These are phyloP conservation scores for Drosophila macrothrix DNA, from an alignment of 2,888 invertebrate species.

Conservation along the genomic window DNA sequence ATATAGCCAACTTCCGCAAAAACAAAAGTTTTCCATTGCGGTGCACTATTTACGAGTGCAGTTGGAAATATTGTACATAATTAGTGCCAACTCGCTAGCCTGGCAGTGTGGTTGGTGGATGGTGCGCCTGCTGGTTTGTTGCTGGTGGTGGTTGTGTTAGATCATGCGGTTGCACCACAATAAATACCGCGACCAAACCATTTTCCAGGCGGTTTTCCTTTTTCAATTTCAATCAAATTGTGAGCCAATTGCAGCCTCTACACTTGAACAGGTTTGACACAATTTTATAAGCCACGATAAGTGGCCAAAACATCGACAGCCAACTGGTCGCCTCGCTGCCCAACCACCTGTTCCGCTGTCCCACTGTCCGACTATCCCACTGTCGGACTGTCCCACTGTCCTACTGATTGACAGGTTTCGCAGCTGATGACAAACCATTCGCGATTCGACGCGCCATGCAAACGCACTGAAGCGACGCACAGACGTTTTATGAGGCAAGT, in stretches of 20 bases:
- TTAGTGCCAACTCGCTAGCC: slow-evolving; percentile 10
- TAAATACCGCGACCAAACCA: slow-evolving; percentile 53
- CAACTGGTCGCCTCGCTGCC: slow-evolving; percentile 6
- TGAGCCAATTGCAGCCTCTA: slow-evolving; percentile 37
- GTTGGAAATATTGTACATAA: slow-evolving; percentile 23
- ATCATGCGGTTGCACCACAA: slow-evolving; percentile 60
- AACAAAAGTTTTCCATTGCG: slow-evolving; percentile 40
- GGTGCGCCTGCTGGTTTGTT: background rate
- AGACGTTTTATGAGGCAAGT: slow-evolving; percentile 41
- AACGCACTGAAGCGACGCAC: slow-evolving; percentile 25
- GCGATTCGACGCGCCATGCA: slow-evolving; percentile 17
- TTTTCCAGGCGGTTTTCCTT: slow-evolving; percentile 36
- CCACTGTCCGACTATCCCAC: slow-evolving; percentile 25
- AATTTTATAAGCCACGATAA: slow-evolving; percentile 45
- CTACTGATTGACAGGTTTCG: slow-evolving; percentile 44
- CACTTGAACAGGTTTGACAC: slow-evolving; percentile 73
- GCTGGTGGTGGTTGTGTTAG: slow-evolving; percentile 34
- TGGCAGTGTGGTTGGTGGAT: slow-evolving; percentile 10
- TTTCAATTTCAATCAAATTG: slow-evolving; percentile 56
- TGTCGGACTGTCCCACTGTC: slow-evolving; percentile 3
- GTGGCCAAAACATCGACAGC: slow-evolving; percentile 32
- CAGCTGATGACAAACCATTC: slow-evolving; percentile 33
- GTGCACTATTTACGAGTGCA: slow-evolving; percentile 40
- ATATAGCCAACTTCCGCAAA: slow-evolving; percentile 46
- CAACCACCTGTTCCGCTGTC: slow-evolving; percentile 1